Evolutionary conservation across 2,797 vertebrate species (phyloP), one percentile per base, ranked within the genome.

Genomic region (Siniperca scherzeri): DNA sequence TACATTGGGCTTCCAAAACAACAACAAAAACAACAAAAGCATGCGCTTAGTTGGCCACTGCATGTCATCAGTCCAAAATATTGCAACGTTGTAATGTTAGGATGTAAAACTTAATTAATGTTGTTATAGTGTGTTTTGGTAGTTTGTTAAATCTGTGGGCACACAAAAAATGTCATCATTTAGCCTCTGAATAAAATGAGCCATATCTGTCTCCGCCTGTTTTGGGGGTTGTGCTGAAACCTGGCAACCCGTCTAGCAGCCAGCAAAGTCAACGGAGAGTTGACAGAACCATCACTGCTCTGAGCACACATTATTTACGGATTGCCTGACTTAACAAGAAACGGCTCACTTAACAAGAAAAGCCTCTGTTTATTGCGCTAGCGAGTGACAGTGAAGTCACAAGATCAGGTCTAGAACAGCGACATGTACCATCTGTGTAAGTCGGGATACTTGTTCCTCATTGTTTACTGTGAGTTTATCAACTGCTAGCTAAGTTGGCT

Each of bases 401-500:
- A 52, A 33, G 25, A 10, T 7, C 57, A 6, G 30, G 17, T 69
- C 21, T 16, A 2, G 48, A 19, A 17, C 27, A 62, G 44, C 57
- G 66, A 62, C 5, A 66, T 59, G 73, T 12, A 16, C 42, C 74
- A 10, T 50, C 27, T 21, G 78, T 79, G 94, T 95, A 83, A 94
- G 94, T 93, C 42, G 3, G 4, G 44, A 75, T 74, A 83, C 82
- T 68, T 85, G 77, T 81, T 85, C 66, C 57, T 64, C 55, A 4
- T 53, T 92, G 82, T 93, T 93, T 81, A 57, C 64, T 7, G 42
- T 33, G 77, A 91, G 84, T 93, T 94, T 77, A 60, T 73, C 53
- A 93, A 93, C 85, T 93, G 87, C 76, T 76, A 83, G 91, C 88
- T 80, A 82, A 91, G 83, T 88, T 90, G 85, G 87, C 87, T 91